Evolutionary conservation across 37 sponge, comb jelly and placozoan species (phyloP), one percentile per base, ranked within the genome.

Genomic region (Chondrosia reniformis): DNA sequence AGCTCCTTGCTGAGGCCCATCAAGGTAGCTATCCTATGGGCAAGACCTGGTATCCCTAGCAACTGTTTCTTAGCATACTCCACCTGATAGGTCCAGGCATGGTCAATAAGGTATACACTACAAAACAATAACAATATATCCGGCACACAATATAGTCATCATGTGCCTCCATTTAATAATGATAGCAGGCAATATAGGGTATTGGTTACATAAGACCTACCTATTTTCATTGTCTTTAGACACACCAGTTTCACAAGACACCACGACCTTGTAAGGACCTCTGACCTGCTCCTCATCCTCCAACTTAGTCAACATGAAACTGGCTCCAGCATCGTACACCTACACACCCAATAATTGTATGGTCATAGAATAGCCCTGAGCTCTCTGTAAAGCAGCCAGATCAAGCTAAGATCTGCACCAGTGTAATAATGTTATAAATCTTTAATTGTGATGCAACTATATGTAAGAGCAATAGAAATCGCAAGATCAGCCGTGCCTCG

Each of bases 41-140:
- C 90, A 33, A 97, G 79, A 0, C 92, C 89, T 7, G 89, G 91
- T 38, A 90, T 81, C 19, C 17, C 22, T 32, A 45, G 27, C 22
- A 97, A 85, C 46, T 88, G 94, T 34, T 80, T 46, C 25, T 62
- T 69, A 0, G 80, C 89, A 55, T 72, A 77, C 8, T 81, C 82
- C 7, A 86, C 82, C 33, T 93, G 79, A 61, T 78, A 97, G 0
- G 94, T 93, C 97, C 97, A 97, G 0, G 94, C 91, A 76, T 97
- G 97, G 55, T 97, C 97, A 31, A 97, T 79, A 46, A 97, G 72
- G 63, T 91, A 97, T 3, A 97, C 73, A 61, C 91, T 92, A 71
- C 45, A 28, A 0, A 6, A 5, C 25, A 28, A 24, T 28, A 28
- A 6, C n/a, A 28, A 67, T n/a, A 9, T n/a, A 8, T 31, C 15